phyloP scores from a whole-genome alignment of 2,888 invertebrate genomes.

The Abrostola triplasia region DNA sequence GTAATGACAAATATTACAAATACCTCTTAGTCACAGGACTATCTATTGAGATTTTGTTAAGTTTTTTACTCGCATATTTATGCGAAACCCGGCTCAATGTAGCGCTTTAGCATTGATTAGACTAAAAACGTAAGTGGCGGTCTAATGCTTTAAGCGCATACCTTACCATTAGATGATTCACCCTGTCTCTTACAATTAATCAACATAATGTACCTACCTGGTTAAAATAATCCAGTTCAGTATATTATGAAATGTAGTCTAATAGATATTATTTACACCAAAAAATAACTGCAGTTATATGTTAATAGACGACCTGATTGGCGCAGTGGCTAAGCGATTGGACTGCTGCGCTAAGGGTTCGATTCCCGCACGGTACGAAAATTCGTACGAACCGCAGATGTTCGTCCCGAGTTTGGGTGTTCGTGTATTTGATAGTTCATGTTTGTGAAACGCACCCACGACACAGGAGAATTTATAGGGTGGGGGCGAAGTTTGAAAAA shows the following conservation, averaged over 20 bases:
- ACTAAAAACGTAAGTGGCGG: background rate
- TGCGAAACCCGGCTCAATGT: background rate
- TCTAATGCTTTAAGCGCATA: conserved; percentile 1
- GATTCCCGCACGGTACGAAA: too few species aligned
- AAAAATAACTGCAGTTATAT: conserved; percentile 41
- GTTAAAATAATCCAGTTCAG: conserved; percentile 29
- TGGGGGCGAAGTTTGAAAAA: too few species aligned
- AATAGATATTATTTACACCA: conserved; percentile 51
- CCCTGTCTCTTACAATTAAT: conserved; percentile 42
- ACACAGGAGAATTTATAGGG: too few species aligned
- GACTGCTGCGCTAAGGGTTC: too few species aligned
- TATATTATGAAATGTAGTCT: conserved; percentile 37
- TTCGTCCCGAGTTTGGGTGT: too few species aligned
- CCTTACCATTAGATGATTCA: conserved; percentile 16
- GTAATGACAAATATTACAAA: too few species aligned
- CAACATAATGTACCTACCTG: conserved; percentile 42
- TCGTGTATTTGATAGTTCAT: too few species aligned
- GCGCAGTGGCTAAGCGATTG: too few species aligned
- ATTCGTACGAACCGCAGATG: too few species aligned
- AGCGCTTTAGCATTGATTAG: background rate
- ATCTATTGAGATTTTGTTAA: background rate
- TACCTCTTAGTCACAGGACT: too few species aligned
- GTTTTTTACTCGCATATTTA: background rate
- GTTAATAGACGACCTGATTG: too few species aligned
- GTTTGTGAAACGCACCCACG: too few species aligned